Percentiles rank a stretch among this genome's conserved stretches.
Evolutionary conservation across 2,797 vertebrate genomes (phyloP).

Genomic region (Scolopax bukidnonensis): DNA sequence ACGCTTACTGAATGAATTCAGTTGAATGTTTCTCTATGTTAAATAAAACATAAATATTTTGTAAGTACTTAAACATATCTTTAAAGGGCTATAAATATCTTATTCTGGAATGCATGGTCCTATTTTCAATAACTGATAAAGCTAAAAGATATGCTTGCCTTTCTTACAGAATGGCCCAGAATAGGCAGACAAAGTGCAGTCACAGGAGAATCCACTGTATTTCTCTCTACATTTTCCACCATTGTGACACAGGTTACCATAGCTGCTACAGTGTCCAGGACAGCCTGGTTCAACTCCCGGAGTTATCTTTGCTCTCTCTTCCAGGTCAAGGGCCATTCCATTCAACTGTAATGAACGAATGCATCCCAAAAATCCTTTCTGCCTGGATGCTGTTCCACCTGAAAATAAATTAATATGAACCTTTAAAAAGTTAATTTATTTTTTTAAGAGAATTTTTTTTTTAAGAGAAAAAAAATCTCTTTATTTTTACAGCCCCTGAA

Average conservation of each 20-base stretch:
- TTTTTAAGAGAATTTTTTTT: no score
- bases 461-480: no score
- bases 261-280: constrained; percentile 92
- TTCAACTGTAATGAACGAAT: constrained; percentile 91
- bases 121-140: background rate
- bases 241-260: constrained; percentile 88
- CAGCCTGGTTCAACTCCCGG: constrained; percentile 92
- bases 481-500: background rate
- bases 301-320: constrained; percentile 89
- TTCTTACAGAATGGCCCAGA: constrained; percentile 88
- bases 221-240: constrained; percentile 87
- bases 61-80: background rate
- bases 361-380: constrained; percentile 92
- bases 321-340: constrained; percentile 87
- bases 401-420: constrained; percentile 24
- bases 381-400: constrained; percentile 94
- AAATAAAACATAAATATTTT: background rate
- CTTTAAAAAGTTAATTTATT: background rate
- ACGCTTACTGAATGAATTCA: background rate
- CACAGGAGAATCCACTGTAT: constrained; percentile 86
- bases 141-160: constrained; percentile 73
- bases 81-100: background rate
- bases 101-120: background rate
- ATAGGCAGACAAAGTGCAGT: constrained; percentile 87
- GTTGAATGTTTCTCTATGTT: background rate